Conservation (phyloP, 2,113 vertebrate genomes). For the Coracopsis vasa region DNA sequence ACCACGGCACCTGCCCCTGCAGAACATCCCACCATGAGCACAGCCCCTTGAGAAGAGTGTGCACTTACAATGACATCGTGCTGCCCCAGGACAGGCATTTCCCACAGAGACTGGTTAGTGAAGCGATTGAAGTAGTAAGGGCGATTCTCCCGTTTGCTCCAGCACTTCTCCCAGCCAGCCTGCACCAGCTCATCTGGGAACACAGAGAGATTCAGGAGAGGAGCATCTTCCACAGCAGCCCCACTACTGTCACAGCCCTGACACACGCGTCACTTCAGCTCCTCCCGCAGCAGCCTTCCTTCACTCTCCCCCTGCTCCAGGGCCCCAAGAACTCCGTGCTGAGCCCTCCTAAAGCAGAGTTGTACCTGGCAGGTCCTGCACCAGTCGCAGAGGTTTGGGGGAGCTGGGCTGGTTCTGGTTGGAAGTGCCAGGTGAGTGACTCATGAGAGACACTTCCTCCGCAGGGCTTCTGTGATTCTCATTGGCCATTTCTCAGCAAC, state of each 20-base stretch:
- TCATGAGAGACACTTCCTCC: constrained; percentile 83
- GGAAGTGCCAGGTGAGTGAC: constrained; percentile 86
- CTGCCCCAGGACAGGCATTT: constrained; percentile 94
- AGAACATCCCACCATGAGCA: neutral
- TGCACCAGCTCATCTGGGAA: constrained; percentile 92
- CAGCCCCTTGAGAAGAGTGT: fast-evolving
- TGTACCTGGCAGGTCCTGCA: constrained; percentile 93
- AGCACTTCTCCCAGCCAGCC: constrained; percentile 98
- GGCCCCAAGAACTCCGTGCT: neutral
- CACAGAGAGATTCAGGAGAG: neutral
- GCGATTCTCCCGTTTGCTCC: constrained; percentile 95
- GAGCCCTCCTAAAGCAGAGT: fast-evolving
- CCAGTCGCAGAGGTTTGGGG: constrained; percentile 85
- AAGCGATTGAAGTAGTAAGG: constrained; percentile 98
- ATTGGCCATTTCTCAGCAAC: constrained; percentile 90
- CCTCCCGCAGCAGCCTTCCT: fast-evolving
- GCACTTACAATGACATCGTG: constrained; percentile 95
- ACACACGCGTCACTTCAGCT: fast-evolving
- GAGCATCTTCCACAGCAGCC: neutral
- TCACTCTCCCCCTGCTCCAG: neutral
- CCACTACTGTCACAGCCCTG: neutral
- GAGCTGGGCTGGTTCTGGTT: constrained; percentile 87
- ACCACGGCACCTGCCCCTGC: fast-evolving
- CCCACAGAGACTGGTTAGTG: constrained; percentile 98
- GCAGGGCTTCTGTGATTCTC: constrained; percentile 89